Conservation (phyloP, 2,888 invertebrate genomes). For the Camponotus fellah region DNA sequence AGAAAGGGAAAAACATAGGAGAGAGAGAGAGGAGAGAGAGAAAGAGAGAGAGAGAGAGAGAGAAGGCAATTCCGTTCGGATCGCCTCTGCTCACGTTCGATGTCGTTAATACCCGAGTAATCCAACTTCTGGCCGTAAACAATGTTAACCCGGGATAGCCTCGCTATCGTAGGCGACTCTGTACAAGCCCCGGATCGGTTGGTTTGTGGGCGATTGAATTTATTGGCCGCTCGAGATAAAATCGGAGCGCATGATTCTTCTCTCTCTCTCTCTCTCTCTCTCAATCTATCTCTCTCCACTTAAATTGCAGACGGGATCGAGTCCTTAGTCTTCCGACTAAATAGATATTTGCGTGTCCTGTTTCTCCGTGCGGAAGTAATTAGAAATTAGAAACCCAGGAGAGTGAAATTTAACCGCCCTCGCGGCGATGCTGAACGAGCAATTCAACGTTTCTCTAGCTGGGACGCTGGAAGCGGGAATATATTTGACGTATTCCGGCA, state of each 20-base stretch:
- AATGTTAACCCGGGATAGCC: conserved; percentile 63
- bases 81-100: conserved; percentile 55
- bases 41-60: conserved; percentile 17
- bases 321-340: conserved; percentile 12
- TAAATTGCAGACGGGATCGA: neutral
- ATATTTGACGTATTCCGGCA: neutral
- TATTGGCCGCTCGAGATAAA: conserved; percentile 59
- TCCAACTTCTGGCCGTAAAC: conserved; percentile 76
- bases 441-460: neutral
- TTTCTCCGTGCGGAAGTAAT: conserved; percentile 18
- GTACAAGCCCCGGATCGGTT: neutral
- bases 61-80: conserved; percentile 54
- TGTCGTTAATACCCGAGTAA: conserved; percentile 74
- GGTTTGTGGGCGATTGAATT: conserved; percentile 53
- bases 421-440: conserved; percentile 19
- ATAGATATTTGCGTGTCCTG: conserved; percentile 21
- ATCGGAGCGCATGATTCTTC: conserved; percentile 31
- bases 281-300: neutral
- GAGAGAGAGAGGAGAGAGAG: neutral
- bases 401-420: conserved; percentile 20
- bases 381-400: conserved; percentile 48
- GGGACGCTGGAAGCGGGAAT: neutral
- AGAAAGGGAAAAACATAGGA: too few relatives aligned
- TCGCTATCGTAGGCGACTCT: conserved; percentile 26
- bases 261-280: neutral